Base-by-base conservation (phyloP, 2,797 vertebrate genomes). In the Squalus acanthias region DNA sequence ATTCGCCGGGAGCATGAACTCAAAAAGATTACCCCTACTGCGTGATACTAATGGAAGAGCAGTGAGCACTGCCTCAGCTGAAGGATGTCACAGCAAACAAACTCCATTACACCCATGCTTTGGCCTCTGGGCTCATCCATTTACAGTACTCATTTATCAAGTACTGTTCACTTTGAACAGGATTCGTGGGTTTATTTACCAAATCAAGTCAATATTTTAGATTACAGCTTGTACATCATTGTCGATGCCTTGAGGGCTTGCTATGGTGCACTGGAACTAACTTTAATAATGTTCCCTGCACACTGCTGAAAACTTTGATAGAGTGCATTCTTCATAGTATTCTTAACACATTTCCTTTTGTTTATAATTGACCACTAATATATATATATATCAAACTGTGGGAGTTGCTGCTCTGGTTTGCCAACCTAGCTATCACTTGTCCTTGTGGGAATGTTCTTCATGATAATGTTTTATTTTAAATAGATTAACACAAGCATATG, bases 131-230 rank as follows among this genome's bases (percentile, higher is more conserved):
- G 96, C 96, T 96, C 69, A 0, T 96, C 96, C 79, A 89, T 85
- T 97, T 97, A 96, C 96, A 96, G 4, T 26, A 96, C 96, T 96
- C 96, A 88, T 97, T 97, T 96, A 96, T 97, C 97, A 97, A 97
- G 97, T 74, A 87, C 96, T 97, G 97, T 97, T 97, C 97, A 96
- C 97, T 97, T 96, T 96, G 96, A 97, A 97, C 97, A 97, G 96
- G 97, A 97, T 96, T 97, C 96, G 95, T 95, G 72, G 96, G 97
- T 97, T 97, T 97, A 97, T 97, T 97, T 97, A 97, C 97, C 97
- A 97, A 96, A 97, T 96, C 96, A 97, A 97, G 97, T 97, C 97
- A 97, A 97, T 97, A 97, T 97, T 97, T 97, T 97, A 97, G 97
- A 97, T 97, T 97, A 96, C 96, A 96, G 96, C 97, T 97, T 97